Evolutionary conservation across 2,113 vertebrate species (phyloP).

Genomic region (Passer montanus): DNA sequence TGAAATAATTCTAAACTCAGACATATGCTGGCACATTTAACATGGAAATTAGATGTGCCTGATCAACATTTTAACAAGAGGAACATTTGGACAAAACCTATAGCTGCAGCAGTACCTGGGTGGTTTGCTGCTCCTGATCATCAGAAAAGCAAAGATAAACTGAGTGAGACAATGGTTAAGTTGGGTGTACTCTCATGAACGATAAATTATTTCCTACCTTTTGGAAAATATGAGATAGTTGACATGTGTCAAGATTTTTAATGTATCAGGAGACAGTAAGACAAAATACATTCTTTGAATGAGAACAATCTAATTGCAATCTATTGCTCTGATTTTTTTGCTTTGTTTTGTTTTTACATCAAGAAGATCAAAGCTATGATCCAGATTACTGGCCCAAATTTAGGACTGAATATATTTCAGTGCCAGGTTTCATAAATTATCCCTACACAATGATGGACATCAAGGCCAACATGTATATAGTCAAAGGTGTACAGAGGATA

Average conservation of each 20-base stretch:
- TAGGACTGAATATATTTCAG: neutral
- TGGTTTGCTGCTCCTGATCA: neutral
- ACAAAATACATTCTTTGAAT: neutral
- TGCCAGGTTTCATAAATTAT: neutral
- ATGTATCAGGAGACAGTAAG: conserved; percentile 18
- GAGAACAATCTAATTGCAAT: neutral
- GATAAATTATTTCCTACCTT: conserved; percentile 24
- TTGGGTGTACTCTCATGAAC: neutral
- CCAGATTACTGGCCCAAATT: neutral
- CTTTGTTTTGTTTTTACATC: neutral
- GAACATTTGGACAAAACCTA: neutral
- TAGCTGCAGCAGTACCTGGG: neutral
- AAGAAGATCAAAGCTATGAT: neutral
- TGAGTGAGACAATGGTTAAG: neutral
- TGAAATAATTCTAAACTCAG: neutral
- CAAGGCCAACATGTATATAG: neutral
- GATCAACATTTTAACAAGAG: conserved; percentile 13
- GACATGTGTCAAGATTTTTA: conserved; percentile 9
- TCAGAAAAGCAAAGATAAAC: neutral
- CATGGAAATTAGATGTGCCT: neutral
- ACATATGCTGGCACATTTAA: neutral
- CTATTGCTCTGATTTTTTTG: neutral
- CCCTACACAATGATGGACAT: neutral
- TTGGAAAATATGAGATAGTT: conserved; percentile 23
- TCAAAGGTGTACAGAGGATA: neutral